Conservation (phyloP, 2,797 vertebrate genomes). For the Mycteria americana region DNA sequence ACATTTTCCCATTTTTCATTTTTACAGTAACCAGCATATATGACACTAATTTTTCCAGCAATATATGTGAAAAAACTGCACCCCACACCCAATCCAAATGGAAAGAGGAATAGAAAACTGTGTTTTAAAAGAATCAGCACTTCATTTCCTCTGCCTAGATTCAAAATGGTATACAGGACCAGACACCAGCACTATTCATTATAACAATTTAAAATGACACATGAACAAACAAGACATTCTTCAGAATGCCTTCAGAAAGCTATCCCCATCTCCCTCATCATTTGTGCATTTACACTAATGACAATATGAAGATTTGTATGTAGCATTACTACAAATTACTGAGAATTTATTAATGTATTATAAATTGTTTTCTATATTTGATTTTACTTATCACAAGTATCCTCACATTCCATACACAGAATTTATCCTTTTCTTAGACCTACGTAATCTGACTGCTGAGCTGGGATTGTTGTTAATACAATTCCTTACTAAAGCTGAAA, state of each 20-base stretch:
- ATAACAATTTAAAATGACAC: neutral
- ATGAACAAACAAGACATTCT: neutral
- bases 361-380: neutral
- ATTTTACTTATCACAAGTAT: neutral
- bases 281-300: neutral
- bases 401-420: neutral
- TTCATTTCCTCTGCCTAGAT: neutral
- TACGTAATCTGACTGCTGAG: neutral
- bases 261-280: neutral
- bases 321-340: neutral
- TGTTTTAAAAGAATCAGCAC: neutral
- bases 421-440: neutral
- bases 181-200: neutral
- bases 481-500: neutral
- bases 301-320: neutral
- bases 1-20: neutral
- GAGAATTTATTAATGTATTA: neutral
- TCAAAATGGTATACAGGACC: neutral
- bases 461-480: neutral
- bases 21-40: neutral
- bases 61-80: neutral
- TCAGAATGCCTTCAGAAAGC: neutral
- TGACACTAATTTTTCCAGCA: neutral
- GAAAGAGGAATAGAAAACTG: neutral
- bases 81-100: neutral